Evolutionary conservation across 2,113 vertebrate species (phyloP).

Genomic region (Odontesthes bonariensis): DNA sequence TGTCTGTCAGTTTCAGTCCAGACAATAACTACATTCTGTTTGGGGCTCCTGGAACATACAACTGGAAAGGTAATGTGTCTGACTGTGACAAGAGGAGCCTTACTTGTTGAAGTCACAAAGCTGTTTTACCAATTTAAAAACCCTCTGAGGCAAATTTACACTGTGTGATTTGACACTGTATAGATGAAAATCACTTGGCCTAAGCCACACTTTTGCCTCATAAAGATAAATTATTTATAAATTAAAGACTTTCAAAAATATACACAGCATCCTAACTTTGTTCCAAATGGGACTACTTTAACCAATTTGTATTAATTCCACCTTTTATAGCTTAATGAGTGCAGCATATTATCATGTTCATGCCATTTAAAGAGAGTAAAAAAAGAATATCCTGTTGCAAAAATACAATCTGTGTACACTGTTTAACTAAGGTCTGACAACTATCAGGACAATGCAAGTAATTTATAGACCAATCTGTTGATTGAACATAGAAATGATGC

Average conservation of each 20-base stretch:
- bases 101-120: not conserved
- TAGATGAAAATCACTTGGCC: not conserved
- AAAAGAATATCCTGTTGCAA: not conserved
- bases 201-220: no score
- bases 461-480: constrained; percentile 53
- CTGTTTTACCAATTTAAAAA: no score
- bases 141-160: not conserved
- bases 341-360: not conserved
- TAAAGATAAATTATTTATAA: no score
- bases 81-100: not conserved
- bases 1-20: constrained; percentile 91
- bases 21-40: constrained; percentile 93
- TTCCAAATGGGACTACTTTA: not conserved
- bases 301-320: not conserved
- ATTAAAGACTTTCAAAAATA: no score
- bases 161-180: not conserved
- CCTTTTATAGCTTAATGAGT: not conserved
- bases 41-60: constrained; percentile 95
- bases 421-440: not conserved
- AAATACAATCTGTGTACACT: not conserved
- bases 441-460: constrained; percentile 20
- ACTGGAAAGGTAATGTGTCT: constrained; percentile 92
- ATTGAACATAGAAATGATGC: constrained; percentile 41
- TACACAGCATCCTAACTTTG: no score
- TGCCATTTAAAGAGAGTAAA: not conserved